Percentiles rank a stretch among this genome's conserved stretches.
Conservation (phyloP, 2,888 invertebrate genomes). For the Idaea biselata region DNA sequence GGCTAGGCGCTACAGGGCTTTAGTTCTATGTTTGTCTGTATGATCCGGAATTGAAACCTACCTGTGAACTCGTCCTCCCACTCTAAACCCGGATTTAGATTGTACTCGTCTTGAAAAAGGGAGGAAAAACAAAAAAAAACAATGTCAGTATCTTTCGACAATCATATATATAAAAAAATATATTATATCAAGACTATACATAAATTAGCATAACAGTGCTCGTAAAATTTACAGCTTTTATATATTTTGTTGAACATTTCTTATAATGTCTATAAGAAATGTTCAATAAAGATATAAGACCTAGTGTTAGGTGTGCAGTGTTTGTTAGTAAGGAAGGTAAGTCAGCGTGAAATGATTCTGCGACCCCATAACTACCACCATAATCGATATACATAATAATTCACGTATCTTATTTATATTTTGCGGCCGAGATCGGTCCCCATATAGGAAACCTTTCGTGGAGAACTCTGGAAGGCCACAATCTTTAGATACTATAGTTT, state of each 20-base stretch:
- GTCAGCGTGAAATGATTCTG: constrained; percentile 75
- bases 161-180: constrained; percentile 48
- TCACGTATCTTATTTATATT: constrained; percentile 47
- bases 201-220: constrained; percentile 73
- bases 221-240: constrained; percentile 69
- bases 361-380: constrained; percentile 74
- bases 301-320: constrained; percentile 74
- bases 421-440: constrained; percentile 58
- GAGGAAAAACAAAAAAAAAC: constrained; percentile 79
- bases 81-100: constrained; percentile 99
- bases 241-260: constrained; percentile 41
- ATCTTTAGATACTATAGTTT: constrained; percentile 39
- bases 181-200: constrained; percentile 69
- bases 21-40: constrained; percentile 66
- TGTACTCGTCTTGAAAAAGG: constrained; percentile 98
- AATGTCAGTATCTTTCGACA: constrained; percentile 80
- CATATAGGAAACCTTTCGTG: constrained; percentile 53
- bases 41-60: constrained; percentile 87
- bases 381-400: constrained; percentile 71
- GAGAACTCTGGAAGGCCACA: constrained; percentile 82
- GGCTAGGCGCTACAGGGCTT: constrained; percentile 78
- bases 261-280: constrained; percentile 28
- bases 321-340: constrained; percentile 73
- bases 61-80: constrained; percentile 99
- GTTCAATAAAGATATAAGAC: constrained; percentile 47